Percentiles rank a stretch among this genome's conserved stretches.
Conservation (phyloP, 2,113 vertebrate species). For the Sterrhoptilus dennistouni region DNA sequence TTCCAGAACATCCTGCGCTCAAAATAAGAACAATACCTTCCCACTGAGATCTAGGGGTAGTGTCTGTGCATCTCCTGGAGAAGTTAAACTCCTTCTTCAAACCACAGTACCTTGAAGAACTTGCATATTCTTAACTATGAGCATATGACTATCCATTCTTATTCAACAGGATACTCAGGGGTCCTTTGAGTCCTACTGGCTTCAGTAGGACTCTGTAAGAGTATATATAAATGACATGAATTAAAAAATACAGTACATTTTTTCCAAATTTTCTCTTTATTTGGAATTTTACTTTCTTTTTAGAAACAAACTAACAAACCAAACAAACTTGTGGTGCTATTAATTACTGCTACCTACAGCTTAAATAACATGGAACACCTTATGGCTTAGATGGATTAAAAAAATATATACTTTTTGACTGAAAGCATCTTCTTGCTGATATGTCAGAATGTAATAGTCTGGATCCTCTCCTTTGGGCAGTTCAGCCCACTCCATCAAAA, state of each 20-base stretch:
- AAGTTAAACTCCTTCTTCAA: not conserved
- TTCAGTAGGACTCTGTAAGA: not conserved
- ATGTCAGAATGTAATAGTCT: slow-evolving; percentile 75
- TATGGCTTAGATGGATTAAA: not conserved
- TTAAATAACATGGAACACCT: not conserved
- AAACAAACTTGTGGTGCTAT: not conserved
- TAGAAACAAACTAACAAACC: not conserved
- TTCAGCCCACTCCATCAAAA: slow-evolving; percentile 73
- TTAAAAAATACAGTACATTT: not conserved
- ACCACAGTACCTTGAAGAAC: not conserved
- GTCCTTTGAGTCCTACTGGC: not conserved
- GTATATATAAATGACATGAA: not conserved
- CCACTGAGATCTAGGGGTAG: not conserved
- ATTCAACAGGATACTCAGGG: not conserved
- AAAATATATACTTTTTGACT: slow-evolving; percentile 69
- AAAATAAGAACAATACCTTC: not conserved
- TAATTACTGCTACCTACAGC: not conserved
- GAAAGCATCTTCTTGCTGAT: slow-evolving; percentile 53
- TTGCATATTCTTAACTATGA: not conserved
- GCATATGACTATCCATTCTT: not conserved
- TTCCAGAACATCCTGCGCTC: not conserved
- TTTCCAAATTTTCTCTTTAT: not conserved
- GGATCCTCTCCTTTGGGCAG: slow-evolving; percentile 67
- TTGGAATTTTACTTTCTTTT: not conserved
- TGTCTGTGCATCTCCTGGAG: not conserved